These are phyloP conservation scores for Muscicapa striata DNA, from an alignment of 2,797 vertebrate genomes.

Conservation along the genomic window DNA sequence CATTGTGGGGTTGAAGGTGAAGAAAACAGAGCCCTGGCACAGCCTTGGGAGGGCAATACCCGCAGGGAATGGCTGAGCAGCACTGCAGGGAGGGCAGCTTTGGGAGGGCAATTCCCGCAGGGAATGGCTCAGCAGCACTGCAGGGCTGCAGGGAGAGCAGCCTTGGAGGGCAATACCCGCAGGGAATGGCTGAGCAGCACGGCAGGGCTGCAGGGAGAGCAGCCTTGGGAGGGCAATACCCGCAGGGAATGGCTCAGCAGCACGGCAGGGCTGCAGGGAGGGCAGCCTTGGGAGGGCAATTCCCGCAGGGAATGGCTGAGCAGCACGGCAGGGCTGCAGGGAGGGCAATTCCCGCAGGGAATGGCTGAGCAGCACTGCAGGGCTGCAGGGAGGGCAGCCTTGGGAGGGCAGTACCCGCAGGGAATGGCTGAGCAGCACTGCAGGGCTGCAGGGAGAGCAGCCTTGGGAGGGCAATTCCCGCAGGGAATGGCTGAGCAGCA, in stretches of 20 bases:
- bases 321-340: too few relatives aligned
- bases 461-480: too few relatives aligned
- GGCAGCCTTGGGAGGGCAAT: neutral
- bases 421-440: conserved; percentile 1
- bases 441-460: neutral
- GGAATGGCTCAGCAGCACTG: too few relatives aligned
- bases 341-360: too few relatives aligned
- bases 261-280: neutral
- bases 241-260: conserved; percentile 11
- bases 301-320: too few relatives aligned
- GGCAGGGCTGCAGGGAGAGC: neutral
- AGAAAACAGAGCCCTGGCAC: conserved; percentile 66
- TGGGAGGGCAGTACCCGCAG: conserved; percentile 34
- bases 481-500: too few relatives aligned
- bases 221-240: conserved; percentile 47
- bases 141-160: too few relatives aligned
- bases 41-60: conserved; percentile 48
- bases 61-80: conserved; percentile 11
- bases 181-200: too few relatives aligned
- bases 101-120: too few relatives aligned
- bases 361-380: too few relatives aligned
- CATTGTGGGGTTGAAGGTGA: conserved; percentile 55
- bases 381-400: neutral
- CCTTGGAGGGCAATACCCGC: too few relatives aligned
- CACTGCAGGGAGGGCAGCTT: neutral